phyloP scores from a whole-genome alignment of 2,888 invertebrate species.

The Polydrusus pterygomalis region DNA sequence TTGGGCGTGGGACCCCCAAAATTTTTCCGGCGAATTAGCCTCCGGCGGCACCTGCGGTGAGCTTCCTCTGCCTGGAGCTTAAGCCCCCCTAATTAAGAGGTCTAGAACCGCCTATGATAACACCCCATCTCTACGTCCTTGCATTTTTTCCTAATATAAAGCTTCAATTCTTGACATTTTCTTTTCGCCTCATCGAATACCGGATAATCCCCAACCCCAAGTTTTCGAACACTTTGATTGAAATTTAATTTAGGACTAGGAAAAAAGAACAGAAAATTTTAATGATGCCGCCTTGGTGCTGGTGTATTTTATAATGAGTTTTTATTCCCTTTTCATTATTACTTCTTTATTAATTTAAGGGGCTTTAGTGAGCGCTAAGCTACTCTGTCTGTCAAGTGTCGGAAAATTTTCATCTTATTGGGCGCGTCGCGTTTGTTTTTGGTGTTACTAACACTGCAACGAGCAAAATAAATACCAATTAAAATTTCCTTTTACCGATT shows the following conservation, averaged over 20 bases:
- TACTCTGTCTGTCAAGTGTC: constrained; percentile 5
- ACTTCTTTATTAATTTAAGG: constrained; percentile 30
- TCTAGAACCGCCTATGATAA: no score
- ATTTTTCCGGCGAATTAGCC: no score
- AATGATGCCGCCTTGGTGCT: constrained; percentile 19
- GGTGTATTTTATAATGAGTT: constrained; percentile 27
- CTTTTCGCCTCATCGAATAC: constrained; percentile 24
- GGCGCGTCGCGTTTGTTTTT: neutral
- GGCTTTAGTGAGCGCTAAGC: constrained; percentile 18
- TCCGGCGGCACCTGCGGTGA: no score
- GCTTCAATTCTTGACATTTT: constrained; percentile 26
- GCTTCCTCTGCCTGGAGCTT: no score
- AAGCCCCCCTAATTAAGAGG: no score
- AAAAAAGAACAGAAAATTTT: constrained; percentile 29
- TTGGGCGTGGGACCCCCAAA: no score
- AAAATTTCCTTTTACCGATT: no score
- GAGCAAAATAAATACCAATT: no score
- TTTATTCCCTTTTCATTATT: constrained; percentile 28
- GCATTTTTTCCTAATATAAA: constrained; percentile 20
- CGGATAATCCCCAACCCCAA: constrained; percentile 22
- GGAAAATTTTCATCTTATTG: constrained; percentile 16
- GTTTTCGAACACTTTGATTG: constrained; percentile 31
- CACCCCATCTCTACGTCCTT: neutral
- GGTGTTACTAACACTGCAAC: neutral
- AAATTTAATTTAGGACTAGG: constrained; percentile 25